phyloP scores from a whole-genome alignment of 2,113 vertebrate genomes.

The Micromys minutus region DNA sequence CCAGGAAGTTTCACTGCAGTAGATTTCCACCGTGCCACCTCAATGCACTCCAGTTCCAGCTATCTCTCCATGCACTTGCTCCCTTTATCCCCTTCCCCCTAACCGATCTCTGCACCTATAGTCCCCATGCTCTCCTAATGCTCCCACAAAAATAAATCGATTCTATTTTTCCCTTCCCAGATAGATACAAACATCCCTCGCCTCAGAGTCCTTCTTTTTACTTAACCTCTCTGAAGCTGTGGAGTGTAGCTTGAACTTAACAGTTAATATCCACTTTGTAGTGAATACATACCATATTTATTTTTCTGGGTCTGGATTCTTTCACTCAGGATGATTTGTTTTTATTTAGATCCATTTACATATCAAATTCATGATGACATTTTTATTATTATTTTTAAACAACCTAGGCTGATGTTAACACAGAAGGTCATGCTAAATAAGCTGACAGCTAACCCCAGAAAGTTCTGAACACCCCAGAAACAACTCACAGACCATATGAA shows the following conservation, averaged over 20 bases:
- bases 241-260: not conserved
- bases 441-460: too few relatives aligned
- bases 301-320: not conserved
- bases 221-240: not conserved
- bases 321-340: not conserved
- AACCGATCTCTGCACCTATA: not conserved
- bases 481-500: too few relatives aligned
- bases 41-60: not conserved
- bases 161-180: not conserved
- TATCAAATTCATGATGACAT: not conserved
- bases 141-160: not conserved
- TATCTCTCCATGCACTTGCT: not conserved
- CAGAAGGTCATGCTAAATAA: not conserved
- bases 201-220: not conserved
- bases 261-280: not conserved
- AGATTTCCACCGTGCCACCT: not conserved
- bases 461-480: too few relatives aligned
- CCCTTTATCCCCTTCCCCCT: not conserved
- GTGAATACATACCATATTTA: not conserved
- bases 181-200: not conserved
- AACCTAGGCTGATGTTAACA: not conserved
- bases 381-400: not conserved
- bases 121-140: accelerated
- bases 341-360: not conserved
- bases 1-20: not conserved